Conservation (phyloP, 2,888 invertebrate genomes). For the Cheilosia impressa region DNA sequence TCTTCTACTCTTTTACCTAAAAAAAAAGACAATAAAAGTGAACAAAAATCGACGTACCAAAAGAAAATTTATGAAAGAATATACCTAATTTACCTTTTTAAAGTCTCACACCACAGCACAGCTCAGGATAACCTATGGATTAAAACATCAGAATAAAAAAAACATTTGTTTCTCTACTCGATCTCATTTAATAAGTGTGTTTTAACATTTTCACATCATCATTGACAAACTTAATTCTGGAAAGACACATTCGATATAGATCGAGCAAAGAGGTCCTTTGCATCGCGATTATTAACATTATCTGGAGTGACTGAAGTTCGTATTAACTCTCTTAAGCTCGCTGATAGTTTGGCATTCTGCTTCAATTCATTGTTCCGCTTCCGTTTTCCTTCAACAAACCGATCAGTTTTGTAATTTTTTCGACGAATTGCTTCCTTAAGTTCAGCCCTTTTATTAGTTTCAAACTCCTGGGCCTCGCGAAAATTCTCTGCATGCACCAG, state of each 20-base stretch:
- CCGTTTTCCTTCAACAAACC: conserved; percentile 80
- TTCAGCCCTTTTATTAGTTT: conserved; percentile 79
- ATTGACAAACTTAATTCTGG: conserved; percentile 27
- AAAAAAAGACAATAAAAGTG: too few species aligned
- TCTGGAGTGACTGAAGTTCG: conserved; percentile 83
- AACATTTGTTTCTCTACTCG: background rate
- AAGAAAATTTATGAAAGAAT: too few species aligned
- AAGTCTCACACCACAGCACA: too few species aligned
- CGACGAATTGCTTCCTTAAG: conserved; percentile 80
- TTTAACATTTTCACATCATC: conserved; percentile 15
- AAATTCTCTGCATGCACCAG: conserved; percentile 82
- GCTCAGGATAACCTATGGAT: background rate
- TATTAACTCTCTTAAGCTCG: conserved; percentile 82
- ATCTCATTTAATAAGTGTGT: background rate
- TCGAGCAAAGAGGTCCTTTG: conserved; percentile 47
- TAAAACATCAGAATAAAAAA: background rate
- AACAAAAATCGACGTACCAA: too few species aligned
- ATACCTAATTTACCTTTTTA: too few species aligned
- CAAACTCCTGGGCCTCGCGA: conserved; percentile 80
- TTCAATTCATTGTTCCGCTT: conserved; percentile 79
- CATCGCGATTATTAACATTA: conserved; percentile 52
- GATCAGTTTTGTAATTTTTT: conserved; percentile 80
- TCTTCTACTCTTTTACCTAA: too few species aligned
- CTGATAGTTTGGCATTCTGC: conserved; percentile 82
- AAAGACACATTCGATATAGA: conserved; percentile 59